These are phyloP conservation scores for Oscheius sp. DNA, from an alignment of 2,888 invertebrate species.

Conservation along the genomic window DNA sequence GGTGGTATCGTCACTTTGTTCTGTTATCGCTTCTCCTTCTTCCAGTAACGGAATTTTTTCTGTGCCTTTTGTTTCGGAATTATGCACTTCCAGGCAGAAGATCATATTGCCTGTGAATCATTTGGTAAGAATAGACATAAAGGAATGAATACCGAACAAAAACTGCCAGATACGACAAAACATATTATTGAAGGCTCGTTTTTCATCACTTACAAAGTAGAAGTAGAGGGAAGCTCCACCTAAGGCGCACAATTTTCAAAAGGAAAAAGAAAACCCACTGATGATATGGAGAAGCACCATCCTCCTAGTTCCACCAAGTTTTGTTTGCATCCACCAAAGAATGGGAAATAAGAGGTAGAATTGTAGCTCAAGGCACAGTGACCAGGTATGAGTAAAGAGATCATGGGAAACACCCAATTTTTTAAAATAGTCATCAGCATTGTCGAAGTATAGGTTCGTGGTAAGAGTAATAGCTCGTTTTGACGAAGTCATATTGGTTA, in stretches of 20 bases:
- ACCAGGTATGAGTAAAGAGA: constrained; percentile 27
- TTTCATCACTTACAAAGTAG: not conserved
- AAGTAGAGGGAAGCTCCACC: not conserved
- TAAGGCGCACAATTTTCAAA: not conserved
- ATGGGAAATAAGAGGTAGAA: constrained; percentile 16
- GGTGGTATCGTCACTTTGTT: too few relatives aligned
- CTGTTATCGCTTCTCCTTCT: too few relatives aligned
- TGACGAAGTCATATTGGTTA: not conserved
- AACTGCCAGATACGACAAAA: constrained; percentile 28
- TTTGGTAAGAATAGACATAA: not conserved
- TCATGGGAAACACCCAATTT: constrained; percentile 5
- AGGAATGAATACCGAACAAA: not conserved
- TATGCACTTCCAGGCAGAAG: not conserved
- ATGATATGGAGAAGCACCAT: not conserved
- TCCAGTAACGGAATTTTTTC: too few relatives aligned
- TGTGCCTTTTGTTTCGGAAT: too few relatives aligned
- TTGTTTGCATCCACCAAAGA: not conserved
- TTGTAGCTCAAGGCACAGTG: constrained; percentile 20
- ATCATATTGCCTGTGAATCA: not conserved
- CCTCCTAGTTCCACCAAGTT: not conserved
- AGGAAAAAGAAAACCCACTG: not conserved
- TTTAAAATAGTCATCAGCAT: not conserved
- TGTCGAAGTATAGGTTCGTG: not conserved
- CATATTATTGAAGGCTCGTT: constrained; percentile 15
- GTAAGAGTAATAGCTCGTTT: not conserved